Percentiles rank a stretch among this genome's conserved stretches.
These are phyloP conservation scores for Poecilobothrus nobilitatus DNA, from an alignment of 2,888 invertebrate species.

Conservation along the genomic window DNA sequence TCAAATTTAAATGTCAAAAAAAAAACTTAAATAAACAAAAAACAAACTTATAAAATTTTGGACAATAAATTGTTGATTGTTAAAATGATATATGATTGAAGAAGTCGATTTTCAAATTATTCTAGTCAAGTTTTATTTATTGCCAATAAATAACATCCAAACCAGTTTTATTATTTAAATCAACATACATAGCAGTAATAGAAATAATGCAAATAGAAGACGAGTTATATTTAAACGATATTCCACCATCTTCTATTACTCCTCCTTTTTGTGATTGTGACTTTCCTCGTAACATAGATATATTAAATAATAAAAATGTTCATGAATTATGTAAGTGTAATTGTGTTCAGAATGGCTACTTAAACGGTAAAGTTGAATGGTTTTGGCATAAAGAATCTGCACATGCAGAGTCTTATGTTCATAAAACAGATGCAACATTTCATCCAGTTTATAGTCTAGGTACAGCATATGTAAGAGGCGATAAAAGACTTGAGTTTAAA, in stretches of 20 bases:
- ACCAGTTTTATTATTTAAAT: too few species aligned
- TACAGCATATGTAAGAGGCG: constrained; percentile 69
- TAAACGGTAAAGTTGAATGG: constrained; percentile 30
- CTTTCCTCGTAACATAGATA: constrained; percentile 33
- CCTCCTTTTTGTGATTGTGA: constrained; percentile 35
- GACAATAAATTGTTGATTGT: too few species aligned
- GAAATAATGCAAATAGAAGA: background rate
- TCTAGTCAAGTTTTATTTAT: too few species aligned
- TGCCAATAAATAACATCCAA: too few species aligned
- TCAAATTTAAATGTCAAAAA: too few species aligned
- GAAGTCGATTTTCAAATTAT: too few species aligned
- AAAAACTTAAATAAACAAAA: too few species aligned
- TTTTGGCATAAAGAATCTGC: constrained; percentile 32
- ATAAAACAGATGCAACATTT: constrained; percentile 62
- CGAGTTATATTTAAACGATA: background rate
- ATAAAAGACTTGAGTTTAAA: constrained; percentile 50
- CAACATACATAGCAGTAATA: too few species aligned
- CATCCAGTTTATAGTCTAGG: constrained; percentile 76
- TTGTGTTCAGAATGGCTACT: constrained; percentile 37
- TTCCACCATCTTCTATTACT: background rate
- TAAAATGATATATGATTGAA: too few species aligned
- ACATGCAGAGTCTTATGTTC: constrained; percentile 34
- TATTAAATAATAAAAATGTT: constrained; percentile 29
- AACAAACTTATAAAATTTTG: too few species aligned
- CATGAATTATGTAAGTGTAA: constrained; percentile 34